Percentiles rank a stretch among this genome's conserved stretches.
These are phyloP conservation scores for Spisula solida DNA, from an alignment of 2,888 invertebrate genomes.

Conservation along the genomic window DNA sequence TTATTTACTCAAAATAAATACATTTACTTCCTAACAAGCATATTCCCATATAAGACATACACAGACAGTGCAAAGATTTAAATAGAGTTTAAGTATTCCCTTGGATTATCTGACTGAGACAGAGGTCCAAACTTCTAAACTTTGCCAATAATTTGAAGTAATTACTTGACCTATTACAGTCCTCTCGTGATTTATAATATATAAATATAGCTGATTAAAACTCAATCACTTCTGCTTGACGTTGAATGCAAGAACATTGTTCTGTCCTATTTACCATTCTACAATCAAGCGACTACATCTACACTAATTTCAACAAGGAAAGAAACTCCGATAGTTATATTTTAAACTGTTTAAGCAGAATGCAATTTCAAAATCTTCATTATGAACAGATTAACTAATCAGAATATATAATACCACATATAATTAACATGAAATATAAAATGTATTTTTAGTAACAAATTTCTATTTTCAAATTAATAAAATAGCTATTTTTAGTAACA, in stretches of 20 bases:
- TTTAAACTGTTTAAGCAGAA: too few species aligned
- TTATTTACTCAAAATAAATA: neutral
- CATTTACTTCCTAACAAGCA: too few species aligned
- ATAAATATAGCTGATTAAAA: neutral
- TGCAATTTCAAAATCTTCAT: too few species aligned
- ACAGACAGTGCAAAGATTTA: neutral
- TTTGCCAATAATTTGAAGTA: neutral
- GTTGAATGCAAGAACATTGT: constrained; percentile 10
- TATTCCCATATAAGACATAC: too few species aligned
- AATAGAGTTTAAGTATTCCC: neutral
- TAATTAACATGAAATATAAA: neutral
- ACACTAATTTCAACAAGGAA: neutral
- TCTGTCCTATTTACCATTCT: neutral
- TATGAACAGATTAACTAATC: too few species aligned
- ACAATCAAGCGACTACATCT: neutral
- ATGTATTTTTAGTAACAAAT: neutral
- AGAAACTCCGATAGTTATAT: neutral
- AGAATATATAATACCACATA: too few species aligned
- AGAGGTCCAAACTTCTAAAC: neutral
- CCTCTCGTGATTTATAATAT: neutral
- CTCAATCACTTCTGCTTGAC: neutral
- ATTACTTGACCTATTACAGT: too few species aligned
- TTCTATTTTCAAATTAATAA: neutral
- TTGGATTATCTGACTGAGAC: neutral
- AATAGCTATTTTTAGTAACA: constrained; percentile 18